Base-by-base conservation (phyloP, 2,888 invertebrate species). In the Hipparchia sbordonii region DNA sequence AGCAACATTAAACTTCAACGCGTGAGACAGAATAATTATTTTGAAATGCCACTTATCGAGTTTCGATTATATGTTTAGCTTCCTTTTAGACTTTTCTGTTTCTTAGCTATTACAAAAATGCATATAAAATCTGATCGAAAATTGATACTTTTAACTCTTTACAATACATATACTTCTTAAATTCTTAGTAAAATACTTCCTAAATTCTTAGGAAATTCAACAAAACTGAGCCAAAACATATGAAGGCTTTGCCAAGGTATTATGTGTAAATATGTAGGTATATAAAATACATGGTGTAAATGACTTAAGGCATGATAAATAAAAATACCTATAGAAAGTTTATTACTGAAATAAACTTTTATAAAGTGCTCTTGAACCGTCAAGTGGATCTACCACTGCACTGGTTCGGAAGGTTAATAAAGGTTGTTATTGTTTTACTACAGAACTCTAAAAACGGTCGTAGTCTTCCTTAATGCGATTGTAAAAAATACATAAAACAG, bases 191-290 rank as follows among this genome's bases (percentile, higher is more conserved):
- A 23, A 23, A 7, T 1, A 7, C 1, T 48, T 48, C 48, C 6
- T 4, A 48, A 48, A 48, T 57, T 60, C 7, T 10, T 39, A 4
- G 23, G 7, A n/a, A 59, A 33, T 39, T 70, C 39, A 73, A 76
- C 76, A 79, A 60, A 72, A 75, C 78, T 80, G 74, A 74, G 87
- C 92, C 93, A 92, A 92, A 93, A 93, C 92, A 93, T 91, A 93
- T 93, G 90, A 92, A 93, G 92, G 93, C 89, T 75, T 54, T 65
- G 57, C 63, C 56, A 73, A 23, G 56, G 7, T 56, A 56, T 13
- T 6, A 8, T 39, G 13, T 65, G 46, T 7, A 51, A 63, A 61
- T n/a, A 70, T n/a, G 62, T 51, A 8, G 4, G 12, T 51, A 10
- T 51, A 39, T 51, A 51, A 51, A 51, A 39, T 51, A 51, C 7